Evolutionary conservation across 2,797 vertebrate genomes (phyloP), one percentile per base, ranked within the genome.

Genomic region (Lagodon rhomboides): DNA sequence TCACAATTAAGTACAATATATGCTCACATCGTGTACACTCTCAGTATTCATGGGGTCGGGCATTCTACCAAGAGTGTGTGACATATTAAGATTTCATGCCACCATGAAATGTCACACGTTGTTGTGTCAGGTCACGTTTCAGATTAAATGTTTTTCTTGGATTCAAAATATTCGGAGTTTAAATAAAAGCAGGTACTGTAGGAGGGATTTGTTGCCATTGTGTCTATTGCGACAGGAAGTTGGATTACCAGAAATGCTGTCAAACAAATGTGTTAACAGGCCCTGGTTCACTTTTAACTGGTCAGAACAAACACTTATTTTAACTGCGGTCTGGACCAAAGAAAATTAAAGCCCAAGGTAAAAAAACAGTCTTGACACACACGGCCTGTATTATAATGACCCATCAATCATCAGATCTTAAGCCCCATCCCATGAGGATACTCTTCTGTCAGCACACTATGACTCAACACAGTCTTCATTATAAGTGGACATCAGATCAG

Each of bases 401-500:
- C 91, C 79, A 82, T 93, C 93, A 92, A 91, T 93, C 93, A 92
- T 83, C 87, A 55, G 82, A 66, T 80, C 73, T 15, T 76, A 81
- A 88, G 67, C 85, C 30, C 6, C 44, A 1, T 75, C 90, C 87
- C 84, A 1, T 18, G 70, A 83, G 91, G 90, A 79, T 56, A n/a
- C 12, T 50, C 54, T 66, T 77, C 77, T 88, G 87, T 92, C 85
- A 76, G 43, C 68, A 62, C 75, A 68, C 67, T 47, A 56, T 85
- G 87, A 84, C 90, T 93, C 90, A 82, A 84, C 87, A 89, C 86
- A 56, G 74, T 93, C 92, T 91, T 93, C 86, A 94, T 93, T 91
- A 90, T 95, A 95, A 96, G 95, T 94, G 93, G 94, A 94, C 92
- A 93, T 95, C 85, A 92, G 91, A 93, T 96, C 94, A 95, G 94